phyloP scores from a whole-genome alignment of 2,888 invertebrate genomes.

The Chrysotoxum bicinctum region DNA sequence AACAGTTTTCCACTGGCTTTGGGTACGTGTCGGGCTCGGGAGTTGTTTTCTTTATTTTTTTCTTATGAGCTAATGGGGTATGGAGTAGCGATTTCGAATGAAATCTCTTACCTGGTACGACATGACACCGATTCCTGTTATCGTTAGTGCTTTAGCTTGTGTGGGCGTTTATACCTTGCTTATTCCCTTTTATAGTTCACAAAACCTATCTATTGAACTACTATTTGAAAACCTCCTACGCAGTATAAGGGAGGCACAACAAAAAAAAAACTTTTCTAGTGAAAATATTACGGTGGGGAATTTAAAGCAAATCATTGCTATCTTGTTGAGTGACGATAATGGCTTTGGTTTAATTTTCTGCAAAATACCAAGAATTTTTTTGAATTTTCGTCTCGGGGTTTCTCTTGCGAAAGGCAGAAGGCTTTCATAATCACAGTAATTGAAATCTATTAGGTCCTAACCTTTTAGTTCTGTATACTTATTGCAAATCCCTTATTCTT shows the following conservation, averaged over 20 bases:
- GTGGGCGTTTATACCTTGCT: not conserved
- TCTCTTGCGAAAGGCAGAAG: not conserved
- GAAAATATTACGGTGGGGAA: not conserved
- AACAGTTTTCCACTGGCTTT: slow-evolving; percentile 10
- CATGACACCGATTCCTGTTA: slow-evolving; percentile 47
- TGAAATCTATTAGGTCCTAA: not conserved
- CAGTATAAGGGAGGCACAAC: too few relatives aligned
- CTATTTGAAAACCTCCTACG: not conserved
- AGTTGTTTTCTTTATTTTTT: not conserved
- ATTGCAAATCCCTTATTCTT: too few relatives aligned
- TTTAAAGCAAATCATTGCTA: not conserved
- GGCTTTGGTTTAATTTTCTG: not conserved
- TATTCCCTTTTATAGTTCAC: not conserved
- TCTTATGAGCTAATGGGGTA: not conserved
- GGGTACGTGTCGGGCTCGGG: slow-evolving; percentile 3
- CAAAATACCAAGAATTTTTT: not conserved
- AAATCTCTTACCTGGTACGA: slow-evolving; percentile 50
- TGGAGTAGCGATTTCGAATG: slow-evolving; percentile 29
- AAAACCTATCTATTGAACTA: slow-evolving; percentile 17
- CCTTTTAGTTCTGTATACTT: too few relatives aligned
- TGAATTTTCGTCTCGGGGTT: not conserved
- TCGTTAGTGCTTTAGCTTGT: slow-evolving; percentile 20
- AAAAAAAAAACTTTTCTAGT: not conserved
- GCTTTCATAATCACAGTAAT: not conserved
- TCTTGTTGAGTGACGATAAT: not conserved